Conservation (phyloP, 2,888 invertebrate species). For the Caenorhabditis sp. region DNA sequence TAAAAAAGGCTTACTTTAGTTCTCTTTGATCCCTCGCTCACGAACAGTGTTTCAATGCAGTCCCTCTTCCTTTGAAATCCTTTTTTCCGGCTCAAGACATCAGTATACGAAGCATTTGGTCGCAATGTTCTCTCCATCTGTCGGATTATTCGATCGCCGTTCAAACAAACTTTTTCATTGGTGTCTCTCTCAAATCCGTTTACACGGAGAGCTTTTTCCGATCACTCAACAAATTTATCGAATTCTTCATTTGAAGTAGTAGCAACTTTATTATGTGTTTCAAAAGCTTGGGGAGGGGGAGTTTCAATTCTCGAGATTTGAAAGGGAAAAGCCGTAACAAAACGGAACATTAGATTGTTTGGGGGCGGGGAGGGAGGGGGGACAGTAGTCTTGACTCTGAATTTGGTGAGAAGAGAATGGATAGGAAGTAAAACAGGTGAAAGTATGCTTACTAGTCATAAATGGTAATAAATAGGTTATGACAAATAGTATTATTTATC, state of each 20-base stretch:
- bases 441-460: constrained; percentile 20
- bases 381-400: no score
- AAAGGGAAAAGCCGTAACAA: constrained; percentile 47
- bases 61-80: neutral
- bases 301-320: constrained; percentile 49
- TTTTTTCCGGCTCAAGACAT: neutral
- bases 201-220: neutral
- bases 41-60: neutral
- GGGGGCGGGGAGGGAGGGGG: neutral
- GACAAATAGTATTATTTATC: constrained; percentile 49
- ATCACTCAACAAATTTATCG: neutral
- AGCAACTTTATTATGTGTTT: constrained; percentile 44
- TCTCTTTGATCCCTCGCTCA: no score
- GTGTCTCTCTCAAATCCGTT: neutral
- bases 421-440: neutral
- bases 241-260: no score
- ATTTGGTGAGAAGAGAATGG: neutral
- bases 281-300: constrained; percentile 37
- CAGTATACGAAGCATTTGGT: neutral
- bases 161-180: neutral
- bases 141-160: neutral
- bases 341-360: constrained; percentile 45
- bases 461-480: constrained; percentile 46
- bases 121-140: neutral
- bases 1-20: no score